Conservation (phyloP, 2,113 vertebrate genomes). For the Philantomba maxwellii region DNA sequence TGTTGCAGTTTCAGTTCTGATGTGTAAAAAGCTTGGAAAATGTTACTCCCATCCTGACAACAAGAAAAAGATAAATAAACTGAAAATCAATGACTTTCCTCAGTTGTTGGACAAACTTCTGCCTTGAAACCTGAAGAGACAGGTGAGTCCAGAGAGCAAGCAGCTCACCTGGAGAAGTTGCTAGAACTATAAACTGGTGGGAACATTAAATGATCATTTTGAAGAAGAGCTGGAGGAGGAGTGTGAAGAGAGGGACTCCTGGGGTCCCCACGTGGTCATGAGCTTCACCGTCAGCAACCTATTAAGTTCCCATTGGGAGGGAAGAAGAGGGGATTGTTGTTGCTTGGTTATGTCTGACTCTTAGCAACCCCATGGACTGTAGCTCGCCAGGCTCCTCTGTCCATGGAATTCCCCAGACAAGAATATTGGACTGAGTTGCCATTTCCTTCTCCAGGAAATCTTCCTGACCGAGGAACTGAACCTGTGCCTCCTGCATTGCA, state of each 20-base stretch:
- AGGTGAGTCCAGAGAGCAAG: neutral
- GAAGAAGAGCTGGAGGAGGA: neutral
- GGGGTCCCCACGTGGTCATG: accelerated
- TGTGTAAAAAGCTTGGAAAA: neutral
- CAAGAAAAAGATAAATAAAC: neutral
- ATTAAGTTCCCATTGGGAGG: neutral
- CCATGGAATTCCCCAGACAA: neutral
- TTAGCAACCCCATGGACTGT: neutral
- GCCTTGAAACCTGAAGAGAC: neutral
- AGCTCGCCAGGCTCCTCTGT: neutral
- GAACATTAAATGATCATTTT: neutral
- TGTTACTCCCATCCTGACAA: neutral
- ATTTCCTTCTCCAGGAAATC: neutral
- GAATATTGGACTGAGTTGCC: neutral
- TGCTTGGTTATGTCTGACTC: neutral
- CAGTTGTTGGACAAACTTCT: neutral
- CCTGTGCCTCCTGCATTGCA: neutral
- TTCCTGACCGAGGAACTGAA: neutral
- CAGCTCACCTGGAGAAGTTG: neutral
- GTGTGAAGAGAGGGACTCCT: neutral
- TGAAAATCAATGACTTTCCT: neutral
- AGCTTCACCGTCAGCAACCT: neutral
- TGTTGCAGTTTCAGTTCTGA: neutral
- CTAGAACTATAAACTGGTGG: neutral
- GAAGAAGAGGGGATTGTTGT: neutral